Percentiles rank a stretch among this genome's conserved stretches.
These are phyloP conservation scores for Pristionchus fissidentatus DNA, from an alignment of 2,888 invertebrate genomes.

Conservation along the genomic window DNA sequence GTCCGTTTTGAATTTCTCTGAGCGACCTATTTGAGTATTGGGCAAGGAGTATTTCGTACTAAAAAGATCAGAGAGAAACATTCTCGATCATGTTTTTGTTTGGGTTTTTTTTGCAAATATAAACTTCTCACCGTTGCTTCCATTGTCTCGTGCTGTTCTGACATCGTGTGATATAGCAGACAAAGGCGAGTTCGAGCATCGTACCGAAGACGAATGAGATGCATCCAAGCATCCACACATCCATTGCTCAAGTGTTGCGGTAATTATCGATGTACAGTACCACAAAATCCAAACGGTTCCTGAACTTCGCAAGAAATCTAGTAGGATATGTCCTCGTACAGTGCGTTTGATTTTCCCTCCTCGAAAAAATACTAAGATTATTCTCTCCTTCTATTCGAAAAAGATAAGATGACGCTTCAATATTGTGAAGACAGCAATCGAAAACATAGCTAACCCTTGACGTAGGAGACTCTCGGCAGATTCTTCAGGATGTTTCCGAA, in stretches of 20 bases:
- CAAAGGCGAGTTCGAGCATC: conserved; percentile 75
- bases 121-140: conserved; percentile 15
- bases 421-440: neutral
- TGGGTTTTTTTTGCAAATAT: neutral
- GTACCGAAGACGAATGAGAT: conserved; percentile 75
- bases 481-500: conserved; percentile 75
- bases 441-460: conserved; percentile 61
- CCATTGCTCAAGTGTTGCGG: conserved; percentile 68
- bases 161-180: conserved; percentile 74
- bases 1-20: too few relatives aligned
- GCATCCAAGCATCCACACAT: conserved; percentile 75
- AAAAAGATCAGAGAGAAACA: too few relatives aligned
- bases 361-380: neutral
- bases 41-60: too few relatives aligned
- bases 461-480: conserved; percentile 74
- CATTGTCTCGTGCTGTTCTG: conserved; percentile 55
- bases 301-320: too few relatives aligned
- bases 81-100: neutral
- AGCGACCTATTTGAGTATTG: too few relatives aligned
- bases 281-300: neutral
- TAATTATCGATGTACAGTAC: neutral
- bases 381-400: too few relatives aligned
- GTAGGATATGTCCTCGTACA: neutral
- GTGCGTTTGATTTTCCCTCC: neutral
- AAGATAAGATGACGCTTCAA: neutral